Base-by-base conservation (phyloP, 1,140 invertebrate species). In the Pygmarrhopalites habei region DNA sequence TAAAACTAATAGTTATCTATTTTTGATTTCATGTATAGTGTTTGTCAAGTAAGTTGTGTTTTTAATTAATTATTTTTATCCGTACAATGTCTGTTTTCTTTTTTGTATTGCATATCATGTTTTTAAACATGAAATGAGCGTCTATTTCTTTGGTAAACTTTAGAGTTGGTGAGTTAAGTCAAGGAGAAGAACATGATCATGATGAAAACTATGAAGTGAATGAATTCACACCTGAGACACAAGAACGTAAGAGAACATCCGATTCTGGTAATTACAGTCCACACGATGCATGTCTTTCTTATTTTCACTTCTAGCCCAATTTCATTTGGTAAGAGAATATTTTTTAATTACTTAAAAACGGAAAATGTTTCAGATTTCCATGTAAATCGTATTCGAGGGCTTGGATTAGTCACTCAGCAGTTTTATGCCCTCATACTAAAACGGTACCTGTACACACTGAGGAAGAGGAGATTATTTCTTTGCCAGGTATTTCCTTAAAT, bases 401-500 rank as follows among this genome's bases (percentile, higher is more conserved):
- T 70, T n/a, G 10, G 5, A 23, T 46, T 70, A 21, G 21, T 44
- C 2, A 29, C 17, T 12, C 62, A 70, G 32, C 69, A 70, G 26
- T 67, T 70, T 35, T 35, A 47, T 41, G 65, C 59, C 0, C n/a
- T 70, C 5, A 29, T 70, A 5, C 28, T 57, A 2, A 70, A 70
- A 55, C 44, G 66, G 46, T 58, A 28, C 23, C 43, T 66, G 3
- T 70, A 67, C 44, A 70, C 69, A 28, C 12, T 66, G 2, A 19
- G 69, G 39, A 70, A 68, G 44, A 14, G 52, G 44, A 57, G 26
- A 51, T 41, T 70, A 5, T 52, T 65, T 39, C 19, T 70, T 17
- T 60, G 60, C 28, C 69, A 70, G 51, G 67, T 69, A 58, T 15
- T n/a, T n/a, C n/a, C n/a, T n/a, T n/a, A n/a, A n/a, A n/a, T n/a